Percentiles rank a stretch among this genome's conserved stretches.
Evolutionary conservation across 2,113 vertebrate genomes (phyloP).

Genomic region (Myotis lucifugus): DNA sequence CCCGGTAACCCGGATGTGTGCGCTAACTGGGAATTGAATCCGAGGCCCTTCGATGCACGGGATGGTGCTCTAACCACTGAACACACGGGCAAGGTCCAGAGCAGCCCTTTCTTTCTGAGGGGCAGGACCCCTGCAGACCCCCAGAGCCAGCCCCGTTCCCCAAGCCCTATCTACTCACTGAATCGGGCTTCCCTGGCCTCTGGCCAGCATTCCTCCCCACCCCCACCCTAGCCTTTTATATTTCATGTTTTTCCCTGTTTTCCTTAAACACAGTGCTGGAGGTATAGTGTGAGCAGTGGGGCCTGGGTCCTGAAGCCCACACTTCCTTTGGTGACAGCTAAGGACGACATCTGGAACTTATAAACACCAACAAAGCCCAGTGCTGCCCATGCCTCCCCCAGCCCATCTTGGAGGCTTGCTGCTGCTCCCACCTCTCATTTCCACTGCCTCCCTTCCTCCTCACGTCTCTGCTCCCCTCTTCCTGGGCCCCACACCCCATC

Average conservation of each 20-base stretch:
- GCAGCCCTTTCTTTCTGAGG: not conserved
- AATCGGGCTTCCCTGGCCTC: not conserved
- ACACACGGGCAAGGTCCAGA: not conserved
- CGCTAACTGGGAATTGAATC: too few species aligned
- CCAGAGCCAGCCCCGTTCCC: not conserved
- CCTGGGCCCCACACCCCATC: not conserved
- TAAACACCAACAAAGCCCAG: slow-evolving; percentile 44
- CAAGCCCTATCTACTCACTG: not conserved
- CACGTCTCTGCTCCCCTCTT: not conserved
- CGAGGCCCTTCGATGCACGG: too few species aligned
- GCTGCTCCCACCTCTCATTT: not conserved
- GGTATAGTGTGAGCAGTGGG: not conserved
- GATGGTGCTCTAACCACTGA: too few species aligned
- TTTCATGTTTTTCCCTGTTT: not conserved
- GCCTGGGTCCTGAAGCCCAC: not conserved
- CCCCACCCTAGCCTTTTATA: not conserved
- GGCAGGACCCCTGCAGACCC: not conserved
- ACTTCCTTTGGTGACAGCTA: slow-evolving; percentile 56
- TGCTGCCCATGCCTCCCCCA: not conserved
- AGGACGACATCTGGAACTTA: slow-evolving; percentile 53
- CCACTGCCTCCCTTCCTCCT: not conserved
- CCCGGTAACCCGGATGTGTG: too few species aligned
- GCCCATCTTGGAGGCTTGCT: not conserved
- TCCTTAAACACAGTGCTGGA: not conserved
- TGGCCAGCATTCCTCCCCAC: not conserved